Base-by-base conservation (phyloP, 2,797 vertebrate genomes). In the Adrianichthys oophorus region DNA sequence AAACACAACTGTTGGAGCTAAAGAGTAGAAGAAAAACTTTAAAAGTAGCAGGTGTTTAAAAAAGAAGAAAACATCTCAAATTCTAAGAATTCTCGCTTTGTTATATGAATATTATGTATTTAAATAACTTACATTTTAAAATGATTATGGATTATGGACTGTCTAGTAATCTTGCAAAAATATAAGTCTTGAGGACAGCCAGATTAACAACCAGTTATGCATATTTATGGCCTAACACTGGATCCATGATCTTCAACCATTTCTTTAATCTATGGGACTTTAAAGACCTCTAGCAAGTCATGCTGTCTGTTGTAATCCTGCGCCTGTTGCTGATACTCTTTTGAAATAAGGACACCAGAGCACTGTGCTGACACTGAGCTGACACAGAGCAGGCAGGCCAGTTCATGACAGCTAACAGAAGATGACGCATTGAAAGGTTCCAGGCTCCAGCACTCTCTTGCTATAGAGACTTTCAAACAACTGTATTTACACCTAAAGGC, bases 311-410 rank as follows among this genome's bases (percentile, higher is more conserved):
- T 49, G 52, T 47, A n/a, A 52, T 46, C 24, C 17, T 44, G 56
- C 51, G 67, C 43, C 21, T 56, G 23, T 16, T 65, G 44, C 19
- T 59, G 63, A 54, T 32, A n/a, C 50, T 55, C 19, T 23, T 65
- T 66, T 50, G 17, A 72, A 59, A 65, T 56, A 49, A 41, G 32
- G 49, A 41, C 41, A 68, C 64, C 49, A 75, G 42, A 72, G 26
- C 29, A 7, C 8, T 37, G 42, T 29, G 46, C 23, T 57, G 69
- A 42, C 21, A n/a, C 15, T 43, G 50, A 56, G 48, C 29, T 63
- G 59, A 53, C 37, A 60, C 19, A 52, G 16, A 64, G 49, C 54
- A 56, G 47, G 40, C 5, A 18, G 21, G 26, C 41, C 45, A 15
- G 48, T 62, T 43, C 37, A 51, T 59, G 13, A 51, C 51, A 43